Evolutionary conservation across 2,888 invertebrate species (phyloP).

Genomic region (Tethea ocularis): DNA sequence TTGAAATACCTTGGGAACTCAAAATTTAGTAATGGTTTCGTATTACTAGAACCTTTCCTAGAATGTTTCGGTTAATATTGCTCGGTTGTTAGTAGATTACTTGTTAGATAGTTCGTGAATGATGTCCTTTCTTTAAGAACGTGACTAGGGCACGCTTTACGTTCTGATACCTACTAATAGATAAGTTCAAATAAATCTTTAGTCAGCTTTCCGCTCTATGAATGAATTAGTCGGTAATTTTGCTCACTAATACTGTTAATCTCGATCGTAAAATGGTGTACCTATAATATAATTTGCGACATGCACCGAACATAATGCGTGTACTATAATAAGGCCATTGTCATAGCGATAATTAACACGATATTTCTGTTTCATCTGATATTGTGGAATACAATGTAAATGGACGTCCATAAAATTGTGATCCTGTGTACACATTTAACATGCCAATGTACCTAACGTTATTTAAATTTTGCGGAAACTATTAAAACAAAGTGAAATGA

Average conservation of each 20-base stretch:
- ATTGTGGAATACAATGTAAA: slow-evolving; percentile 33
- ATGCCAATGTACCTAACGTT: slow-evolving; percentile 24
- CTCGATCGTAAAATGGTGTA: background rate
- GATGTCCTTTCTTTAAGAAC: background rate
- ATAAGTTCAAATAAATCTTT: background rate
- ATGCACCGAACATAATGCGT: slow-evolving; percentile 5
- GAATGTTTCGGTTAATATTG: background rate
- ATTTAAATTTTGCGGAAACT: slow-evolving; percentile 30
- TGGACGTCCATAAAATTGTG: slow-evolving; percentile 27
- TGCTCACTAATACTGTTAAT: background rate
- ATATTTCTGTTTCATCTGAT: slow-evolving; percentile 50
- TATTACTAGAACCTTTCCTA: background rate
- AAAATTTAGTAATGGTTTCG: slow-evolving; percentile 19
- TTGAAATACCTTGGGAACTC: slow-evolving; percentile 64
- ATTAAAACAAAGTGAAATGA: slow-evolving; percentile 17
- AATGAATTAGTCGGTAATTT: background rate
- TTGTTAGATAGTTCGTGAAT: slow-evolving; percentile 1
- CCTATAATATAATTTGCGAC: background rate
- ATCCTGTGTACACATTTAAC: slow-evolving; percentile 25
- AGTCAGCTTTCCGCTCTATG: background rate
- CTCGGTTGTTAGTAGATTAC: background rate
- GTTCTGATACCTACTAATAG: background rate
- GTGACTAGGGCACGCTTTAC: background rate
- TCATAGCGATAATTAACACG: slow-evolving; percentile 50
- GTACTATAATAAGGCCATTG: slow-evolving; percentile 35